Evolutionary conservation across 2,888 invertebrate species (phyloP).

Genomic region (Ephialtes manifestator): DNA sequence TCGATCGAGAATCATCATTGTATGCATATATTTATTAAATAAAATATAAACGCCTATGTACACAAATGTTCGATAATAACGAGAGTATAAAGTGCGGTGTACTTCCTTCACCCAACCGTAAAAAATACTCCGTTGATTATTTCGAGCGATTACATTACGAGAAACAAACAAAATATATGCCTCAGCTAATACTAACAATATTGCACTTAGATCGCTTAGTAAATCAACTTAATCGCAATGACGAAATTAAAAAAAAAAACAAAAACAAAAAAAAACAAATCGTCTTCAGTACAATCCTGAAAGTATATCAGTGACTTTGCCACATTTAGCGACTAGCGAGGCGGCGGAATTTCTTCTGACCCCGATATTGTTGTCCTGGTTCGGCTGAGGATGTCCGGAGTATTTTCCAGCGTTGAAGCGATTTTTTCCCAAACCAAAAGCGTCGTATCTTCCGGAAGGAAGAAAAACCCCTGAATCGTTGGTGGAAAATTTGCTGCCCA

Average conservation of each 20-base stretch:
- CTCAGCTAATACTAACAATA: slow-evolving; percentile 63
- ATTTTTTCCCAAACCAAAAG: slow-evolving; percentile 82
- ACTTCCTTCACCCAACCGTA: slow-evolving; percentile 42
- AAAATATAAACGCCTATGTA: slow-evolving; percentile 25
- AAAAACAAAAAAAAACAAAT: slow-evolving; percentile 15
- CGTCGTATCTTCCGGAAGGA: slow-evolving; percentile 80
- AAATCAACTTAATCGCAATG: background rate
- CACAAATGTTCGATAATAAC: slow-evolving; percentile 39
- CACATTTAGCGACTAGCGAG: slow-evolving; percentile 77
- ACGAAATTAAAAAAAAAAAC: slow-evolving; percentile 2
- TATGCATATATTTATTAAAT: slow-evolving; percentile 27
- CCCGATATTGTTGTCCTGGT: slow-evolving; percentile 69
- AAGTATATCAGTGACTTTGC: slow-evolving; percentile 84
- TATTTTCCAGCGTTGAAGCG: slow-evolving; percentile 84
- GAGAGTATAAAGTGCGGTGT: slow-evolving; percentile 30
- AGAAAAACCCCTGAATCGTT: slow-evolving; percentile 80
- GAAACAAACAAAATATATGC: slow-evolving; percentile 20
- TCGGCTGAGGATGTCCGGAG: slow-evolving; percentile 76
- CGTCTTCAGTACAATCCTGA: slow-evolving; percentile 83
- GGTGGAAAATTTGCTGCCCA: slow-evolving; percentile 73
- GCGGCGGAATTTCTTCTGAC: slow-evolving; percentile 77
- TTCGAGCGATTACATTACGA: background rate
- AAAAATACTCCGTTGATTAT: slow-evolving; percentile 7
- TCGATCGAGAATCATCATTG: slow-evolving; percentile 43
- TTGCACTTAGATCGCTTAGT: slow-evolving; percentile 59